These are phyloP conservation scores for Creontiades dilutus DNA, from an alignment of 2,888 invertebrate genomes.

Conservation along the genomic window DNA sequence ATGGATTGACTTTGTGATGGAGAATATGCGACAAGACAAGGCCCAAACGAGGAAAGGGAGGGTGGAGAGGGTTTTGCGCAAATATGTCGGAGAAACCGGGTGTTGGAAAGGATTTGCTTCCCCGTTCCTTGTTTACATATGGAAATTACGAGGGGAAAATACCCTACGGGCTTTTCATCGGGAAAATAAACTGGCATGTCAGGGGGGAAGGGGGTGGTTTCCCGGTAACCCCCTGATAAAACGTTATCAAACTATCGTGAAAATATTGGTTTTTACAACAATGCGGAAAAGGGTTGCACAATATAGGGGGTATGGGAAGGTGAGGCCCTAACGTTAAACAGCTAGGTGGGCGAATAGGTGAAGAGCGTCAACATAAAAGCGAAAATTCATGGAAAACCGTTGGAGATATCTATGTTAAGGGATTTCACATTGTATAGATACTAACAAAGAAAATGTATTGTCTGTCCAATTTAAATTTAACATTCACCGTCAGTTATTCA, in stretches of 20 bases:
- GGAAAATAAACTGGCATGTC: not conserved
- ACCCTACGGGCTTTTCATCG: not conserved
- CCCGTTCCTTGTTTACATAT: not conserved
- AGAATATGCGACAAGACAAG: too few relatives aligned
- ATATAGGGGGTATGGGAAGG: too few relatives aligned
- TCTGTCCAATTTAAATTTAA: too few relatives aligned
- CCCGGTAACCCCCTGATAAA: not conserved
- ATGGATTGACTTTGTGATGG: too few relatives aligned
- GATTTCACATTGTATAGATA: too few relatives aligned
- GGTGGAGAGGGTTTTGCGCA: not conserved
- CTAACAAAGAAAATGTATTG: too few relatives aligned
- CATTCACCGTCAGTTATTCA: too few relatives aligned
- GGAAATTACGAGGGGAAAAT: not conserved
- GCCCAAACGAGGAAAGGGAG: not conserved
- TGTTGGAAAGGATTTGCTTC: not conserved
- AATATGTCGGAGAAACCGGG: not conserved
- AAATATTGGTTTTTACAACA: not conserved
- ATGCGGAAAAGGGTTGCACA: not conserved
- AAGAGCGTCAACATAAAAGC: too few relatives aligned
- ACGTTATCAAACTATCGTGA: not conserved
- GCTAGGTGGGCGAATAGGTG: too few relatives aligned
- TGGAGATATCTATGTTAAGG: too few relatives aligned
- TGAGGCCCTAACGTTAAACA: too few relatives aligned
- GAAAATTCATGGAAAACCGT: too few relatives aligned
- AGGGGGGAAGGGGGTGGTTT: not conserved